Evolutionary conservation across 1,140 invertebrate species (phyloP), one percentile per base, ranked within the genome.

Genomic region (Drosophila burlai): DNA sequence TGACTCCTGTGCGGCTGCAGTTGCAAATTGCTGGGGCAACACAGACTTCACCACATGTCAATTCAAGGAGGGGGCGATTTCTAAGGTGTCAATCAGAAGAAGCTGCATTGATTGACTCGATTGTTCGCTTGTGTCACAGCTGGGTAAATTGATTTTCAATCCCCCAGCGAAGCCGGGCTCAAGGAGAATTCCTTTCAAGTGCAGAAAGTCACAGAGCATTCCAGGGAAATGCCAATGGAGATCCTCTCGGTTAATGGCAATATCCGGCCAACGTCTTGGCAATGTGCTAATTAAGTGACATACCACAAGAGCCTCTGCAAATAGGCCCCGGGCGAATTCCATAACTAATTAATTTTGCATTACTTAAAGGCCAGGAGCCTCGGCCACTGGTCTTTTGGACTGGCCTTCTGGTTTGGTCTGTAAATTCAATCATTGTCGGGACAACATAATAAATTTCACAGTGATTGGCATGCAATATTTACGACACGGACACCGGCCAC

Each of bases 281-380:
- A 54, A 76, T 34, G 67, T 75, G 57, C 74, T 76, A 75, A 80
- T 80, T 76, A 38, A 83, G 57, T 52, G 46, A 16, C 29, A 26
- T 24, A 46, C 15, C 31, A 47, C 58, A 63, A 31, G 40, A 43
- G 42, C 18, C 24, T 16, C 36, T 76, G 47, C 26, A 50, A 76
- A 49, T 67, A 13, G n/a, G 26, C 60, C 58, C 21, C 18, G 16
- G 55, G 55, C 40, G 31, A 73, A 73, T 73, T 73, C 71, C 68
- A 73, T 38, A 62, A 79, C 74, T 75, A 86, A 85, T 86, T 85
- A 82, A 62, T 67, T 57, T 74, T 65, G 57, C 63, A 80, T 75
- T 59, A 76, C 61, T 54, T 34, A 64, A 65, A 49, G 49, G 43
- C 50, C 49, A 45, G 38, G 34, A 45, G 18, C 24, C 45, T 63